phyloP scores from a whole-genome alignment of 1,140 invertebrate species.

The Drosophila pandora region DNA sequence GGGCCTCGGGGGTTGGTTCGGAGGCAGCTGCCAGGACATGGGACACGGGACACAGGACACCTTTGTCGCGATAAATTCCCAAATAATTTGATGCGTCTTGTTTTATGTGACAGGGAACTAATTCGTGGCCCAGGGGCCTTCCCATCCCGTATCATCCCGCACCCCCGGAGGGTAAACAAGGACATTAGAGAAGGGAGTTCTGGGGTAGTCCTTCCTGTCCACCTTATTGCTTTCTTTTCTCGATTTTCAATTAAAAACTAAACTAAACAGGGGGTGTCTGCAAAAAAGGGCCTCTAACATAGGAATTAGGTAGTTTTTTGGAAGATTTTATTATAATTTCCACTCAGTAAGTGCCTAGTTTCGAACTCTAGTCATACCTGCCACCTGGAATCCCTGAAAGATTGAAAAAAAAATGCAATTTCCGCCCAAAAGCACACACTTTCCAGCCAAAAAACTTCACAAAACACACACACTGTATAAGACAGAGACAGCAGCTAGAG shows the following conservation, averaged over 20 bases:
- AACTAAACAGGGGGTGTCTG: conserved; percentile 17
- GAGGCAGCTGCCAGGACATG: conserved; percentile 18
- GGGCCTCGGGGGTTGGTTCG: conserved; percentile 20
- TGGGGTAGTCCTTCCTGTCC: too few relatives aligned
- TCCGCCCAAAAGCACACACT: conserved; percentile 83
- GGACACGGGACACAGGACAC: conserved; percentile 18
- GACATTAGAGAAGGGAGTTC: too few relatives aligned
- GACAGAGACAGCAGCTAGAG: conserved; percentile 15
- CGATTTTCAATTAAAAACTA: conserved; percentile 58
- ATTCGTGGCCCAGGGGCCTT: conserved; percentile 66
- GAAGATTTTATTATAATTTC: too few relatives aligned
- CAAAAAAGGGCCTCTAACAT: not conserved
- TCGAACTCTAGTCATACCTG: too few relatives aligned
- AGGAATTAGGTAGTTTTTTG: too few relatives aligned
- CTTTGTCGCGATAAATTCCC: conserved; percentile 73
- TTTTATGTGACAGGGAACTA: conserved; percentile 81
- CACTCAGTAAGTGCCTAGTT: too few relatives aligned
- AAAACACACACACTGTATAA: not conserved
- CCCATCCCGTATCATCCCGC: conserved; percentile 24
- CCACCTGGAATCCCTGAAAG: not conserved
- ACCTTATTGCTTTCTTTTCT: too few relatives aligned
- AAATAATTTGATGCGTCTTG: conserved; percentile 82
- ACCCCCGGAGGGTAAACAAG: conserved; percentile 61
- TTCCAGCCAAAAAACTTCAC: conserved; percentile 64
- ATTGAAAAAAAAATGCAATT: conserved; percentile 74